These are phyloP conservation scores for Mystacornis crossleyi DNA, from an alignment of 2,113 vertebrate species.

Conservation along the genomic window DNA sequence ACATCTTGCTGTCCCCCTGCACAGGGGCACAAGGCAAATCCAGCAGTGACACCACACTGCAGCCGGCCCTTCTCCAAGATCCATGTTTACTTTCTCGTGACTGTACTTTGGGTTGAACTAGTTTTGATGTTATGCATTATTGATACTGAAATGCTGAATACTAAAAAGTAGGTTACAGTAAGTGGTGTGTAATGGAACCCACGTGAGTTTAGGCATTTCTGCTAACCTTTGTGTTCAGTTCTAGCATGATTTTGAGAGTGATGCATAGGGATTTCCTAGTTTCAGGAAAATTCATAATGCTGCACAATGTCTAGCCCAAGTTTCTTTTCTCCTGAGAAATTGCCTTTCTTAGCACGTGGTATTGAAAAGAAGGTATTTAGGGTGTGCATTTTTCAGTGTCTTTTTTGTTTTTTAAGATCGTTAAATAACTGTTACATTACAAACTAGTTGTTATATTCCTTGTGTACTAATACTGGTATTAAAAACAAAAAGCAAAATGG, in stretches of 20 bases:
- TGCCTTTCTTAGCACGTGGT: background rate
- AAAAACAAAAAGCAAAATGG: background rate
- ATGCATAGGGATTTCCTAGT: background rate
- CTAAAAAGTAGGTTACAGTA: slow-evolving; percentile 58
- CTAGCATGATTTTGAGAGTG: background rate
- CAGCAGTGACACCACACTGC: background rate
- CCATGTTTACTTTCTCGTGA: accelerated
- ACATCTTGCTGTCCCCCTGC: background rate
- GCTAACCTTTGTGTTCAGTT: background rate
- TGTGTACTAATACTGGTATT: background rate
- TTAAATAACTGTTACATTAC: background rate
- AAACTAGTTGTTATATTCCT: background rate
- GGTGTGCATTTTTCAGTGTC: background rate
- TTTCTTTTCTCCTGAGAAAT: background rate
- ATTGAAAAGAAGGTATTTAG: background rate
- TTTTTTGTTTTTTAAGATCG: background rate
- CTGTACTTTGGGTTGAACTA: background rate
- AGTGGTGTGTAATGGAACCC: slow-evolving; percentile 28
- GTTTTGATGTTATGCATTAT: slow-evolving; percentile 32
- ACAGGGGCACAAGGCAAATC: background rate
- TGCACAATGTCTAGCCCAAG: background rate
- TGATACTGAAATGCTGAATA: slow-evolving; percentile 31
- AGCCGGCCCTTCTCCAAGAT: background rate
- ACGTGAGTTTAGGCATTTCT: background rate
- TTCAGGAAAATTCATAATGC: background rate